Percentiles rank a stretch among this genome's conserved stretches.
These are phyloP conservation scores for Rhopalosiphum maidis DNA, from an alignment of 1,140 invertebrate species.

Conservation along the genomic window DNA sequence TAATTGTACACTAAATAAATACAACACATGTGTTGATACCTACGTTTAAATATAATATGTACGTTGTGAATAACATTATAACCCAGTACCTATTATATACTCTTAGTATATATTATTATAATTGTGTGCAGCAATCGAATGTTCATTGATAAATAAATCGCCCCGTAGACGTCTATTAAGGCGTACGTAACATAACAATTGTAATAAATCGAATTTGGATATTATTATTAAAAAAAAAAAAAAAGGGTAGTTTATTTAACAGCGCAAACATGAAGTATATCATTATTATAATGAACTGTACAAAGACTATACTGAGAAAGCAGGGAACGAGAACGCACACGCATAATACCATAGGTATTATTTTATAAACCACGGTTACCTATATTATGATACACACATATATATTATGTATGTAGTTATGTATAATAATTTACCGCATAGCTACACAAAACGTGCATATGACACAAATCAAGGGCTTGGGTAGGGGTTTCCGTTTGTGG, in stretches of 20 bases:
- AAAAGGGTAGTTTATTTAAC: neutral
- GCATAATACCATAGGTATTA: neutral
- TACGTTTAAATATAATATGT: neutral
- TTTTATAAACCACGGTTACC: neutral
- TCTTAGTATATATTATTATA: no score
- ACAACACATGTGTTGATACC: neutral
- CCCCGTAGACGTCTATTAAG: no score
- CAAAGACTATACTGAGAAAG: neutral
- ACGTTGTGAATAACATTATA: neutral
- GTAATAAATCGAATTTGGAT: neutral
- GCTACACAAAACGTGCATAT: neutral
- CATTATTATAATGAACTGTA: neutral
- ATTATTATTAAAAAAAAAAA: no score
- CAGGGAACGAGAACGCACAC: neutral
- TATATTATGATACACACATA: neutral
- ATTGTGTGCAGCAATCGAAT: no score
- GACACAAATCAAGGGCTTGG: neutral
- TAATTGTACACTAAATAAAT: neutral
- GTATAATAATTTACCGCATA: neutral
- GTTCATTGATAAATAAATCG: neutral
- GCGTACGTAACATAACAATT: neutral
- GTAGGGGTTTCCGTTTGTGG: neutral
- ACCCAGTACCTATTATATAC: no score
- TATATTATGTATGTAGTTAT: neutral
- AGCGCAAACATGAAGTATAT: neutral